phyloP scores from a whole-genome alignment of 2,113 vertebrate species.

The Nothocercus nigrocapillus region DNA sequence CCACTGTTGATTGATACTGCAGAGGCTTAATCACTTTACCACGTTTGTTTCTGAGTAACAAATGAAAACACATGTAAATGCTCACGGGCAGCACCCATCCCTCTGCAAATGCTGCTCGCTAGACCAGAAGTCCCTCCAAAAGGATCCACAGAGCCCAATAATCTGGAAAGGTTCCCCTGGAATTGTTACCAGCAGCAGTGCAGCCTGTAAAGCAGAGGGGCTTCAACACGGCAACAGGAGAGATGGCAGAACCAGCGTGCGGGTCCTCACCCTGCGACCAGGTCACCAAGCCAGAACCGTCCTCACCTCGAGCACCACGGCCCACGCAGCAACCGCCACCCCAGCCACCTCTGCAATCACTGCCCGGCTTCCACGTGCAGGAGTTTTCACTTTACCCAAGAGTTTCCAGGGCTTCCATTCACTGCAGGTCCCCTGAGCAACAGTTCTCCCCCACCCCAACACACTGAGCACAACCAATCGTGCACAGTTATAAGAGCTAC shows the following conservation, averaged over 20 bases:
- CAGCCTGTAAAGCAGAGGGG: not conserved
- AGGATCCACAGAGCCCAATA: not conserved
- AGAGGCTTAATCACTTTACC: constrained; percentile 93
- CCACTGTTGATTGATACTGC: constrained; percentile 90
- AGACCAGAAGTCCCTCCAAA: not conserved
- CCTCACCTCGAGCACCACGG: too few species aligned
- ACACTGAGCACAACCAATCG: not conserved
- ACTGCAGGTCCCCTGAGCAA: not conserved
- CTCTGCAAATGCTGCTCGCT: not conserved
- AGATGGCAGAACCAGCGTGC: fast-evolving
- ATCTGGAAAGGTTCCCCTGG: not conserved
- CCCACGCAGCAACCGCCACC: not conserved
- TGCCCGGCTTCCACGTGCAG: too few species aligned
- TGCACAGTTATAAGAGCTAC: not conserved
- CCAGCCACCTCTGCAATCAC: not conserved
- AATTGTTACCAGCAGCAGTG: fast-evolving
- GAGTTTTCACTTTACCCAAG: too few species aligned
- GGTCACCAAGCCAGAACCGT: not conserved
- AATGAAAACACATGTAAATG: not conserved
- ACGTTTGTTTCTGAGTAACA: constrained; percentile 81
- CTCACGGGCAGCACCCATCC: not conserved
- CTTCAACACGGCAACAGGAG: not conserved
- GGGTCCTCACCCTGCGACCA: not conserved
- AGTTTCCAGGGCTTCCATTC: not conserved
- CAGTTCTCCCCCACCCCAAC: not conserved